phyloP scores from a whole-genome alignment of 2,888 invertebrate genomes.

The Bombylius major region DNA sequence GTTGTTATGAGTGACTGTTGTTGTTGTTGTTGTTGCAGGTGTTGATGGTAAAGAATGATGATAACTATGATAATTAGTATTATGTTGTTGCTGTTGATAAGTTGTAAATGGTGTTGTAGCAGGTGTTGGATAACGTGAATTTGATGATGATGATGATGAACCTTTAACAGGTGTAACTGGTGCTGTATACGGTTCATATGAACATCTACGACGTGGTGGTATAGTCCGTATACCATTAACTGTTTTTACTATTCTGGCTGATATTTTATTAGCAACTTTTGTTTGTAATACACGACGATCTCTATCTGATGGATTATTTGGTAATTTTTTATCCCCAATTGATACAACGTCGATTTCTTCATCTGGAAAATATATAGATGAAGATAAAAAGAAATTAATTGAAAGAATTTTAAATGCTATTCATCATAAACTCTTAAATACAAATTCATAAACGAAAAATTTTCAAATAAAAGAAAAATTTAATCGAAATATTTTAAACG shows the following conservation, averaged over 20 bases:
- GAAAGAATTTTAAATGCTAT: neutral
- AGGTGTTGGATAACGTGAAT: neutral
- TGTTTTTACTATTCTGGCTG: slow-evolving; percentile 26
- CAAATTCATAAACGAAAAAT: too few relatives aligned
- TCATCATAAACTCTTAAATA: too few relatives aligned
- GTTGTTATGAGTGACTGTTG: slow-evolving; percentile 11
- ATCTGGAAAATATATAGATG: slow-evolving; percentile 21
- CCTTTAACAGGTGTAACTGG: slow-evolving; percentile 30
- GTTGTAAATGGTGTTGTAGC: neutral
- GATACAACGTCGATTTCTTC: slow-evolving; percentile 80
- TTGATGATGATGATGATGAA: slow-evolving; percentile 22
- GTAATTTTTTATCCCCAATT: slow-evolving; percentile 47
- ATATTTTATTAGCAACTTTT: slow-evolving; percentile 47
- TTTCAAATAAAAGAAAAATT: too few relatives aligned
- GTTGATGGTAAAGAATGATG: slow-evolving; percentile 13
- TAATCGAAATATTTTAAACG: too few relatives aligned
- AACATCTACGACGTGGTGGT: slow-evolving; percentile 22
- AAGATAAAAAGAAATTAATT: neutral
- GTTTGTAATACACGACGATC: slow-evolving; percentile 53
- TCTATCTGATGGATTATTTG: slow-evolving; percentile 55
- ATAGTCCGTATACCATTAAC: slow-evolving; percentile 24
- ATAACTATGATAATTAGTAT: neutral
- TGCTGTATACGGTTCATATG: slow-evolving; percentile 20
- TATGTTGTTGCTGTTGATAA: neutral
- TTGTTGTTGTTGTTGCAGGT: slow-evolving; percentile 20